Evolutionary conservation across 2,797 vertebrate genomes (phyloP).

Genomic region (Selene dorsalis): DNA sequence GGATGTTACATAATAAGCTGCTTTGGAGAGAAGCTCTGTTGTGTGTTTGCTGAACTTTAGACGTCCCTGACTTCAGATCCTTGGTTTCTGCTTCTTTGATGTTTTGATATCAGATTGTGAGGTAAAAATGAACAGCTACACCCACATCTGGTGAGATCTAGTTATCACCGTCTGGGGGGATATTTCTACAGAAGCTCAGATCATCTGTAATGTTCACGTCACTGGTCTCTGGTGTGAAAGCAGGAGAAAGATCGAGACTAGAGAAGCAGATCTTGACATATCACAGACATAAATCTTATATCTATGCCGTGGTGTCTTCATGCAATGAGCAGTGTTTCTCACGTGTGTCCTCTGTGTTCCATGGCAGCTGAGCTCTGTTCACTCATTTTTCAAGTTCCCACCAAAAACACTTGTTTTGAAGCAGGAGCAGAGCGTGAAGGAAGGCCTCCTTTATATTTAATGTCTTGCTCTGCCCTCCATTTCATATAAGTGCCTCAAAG

Average conservation of each 20-base stretch:
- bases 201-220: too few relatives aligned
- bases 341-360: background rate
- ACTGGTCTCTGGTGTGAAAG: too few relatives aligned
- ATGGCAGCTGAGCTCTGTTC: too few relatives aligned
- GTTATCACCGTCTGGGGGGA: too few relatives aligned
- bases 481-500: slow-evolving; percentile 14
- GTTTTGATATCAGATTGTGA: too few relatives aligned
- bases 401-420: background rate
- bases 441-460: slow-evolving; percentile 57
- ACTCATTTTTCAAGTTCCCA: too few relatives aligned
- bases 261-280: background rate
- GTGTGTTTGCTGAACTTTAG: too few relatives aligned
- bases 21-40: background rate
- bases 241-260: background rate
- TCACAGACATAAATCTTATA: background rate
- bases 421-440: slow-evolving; percentile 11
- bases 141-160: too few relatives aligned
- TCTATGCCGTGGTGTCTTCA: background rate
- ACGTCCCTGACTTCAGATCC: background rate
- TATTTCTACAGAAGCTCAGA: too few relatives aligned
- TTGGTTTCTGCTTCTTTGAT: too few relatives aligned
- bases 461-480: slow-evolving; percentile 15
- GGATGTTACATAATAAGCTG: background rate
- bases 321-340: background rate
- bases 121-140: too few relatives aligned